Evolutionary conservation across 2,888 invertebrate species (phyloP), one percentile per base, ranked within the genome.

Genomic region (Papilio gigon): DNA sequence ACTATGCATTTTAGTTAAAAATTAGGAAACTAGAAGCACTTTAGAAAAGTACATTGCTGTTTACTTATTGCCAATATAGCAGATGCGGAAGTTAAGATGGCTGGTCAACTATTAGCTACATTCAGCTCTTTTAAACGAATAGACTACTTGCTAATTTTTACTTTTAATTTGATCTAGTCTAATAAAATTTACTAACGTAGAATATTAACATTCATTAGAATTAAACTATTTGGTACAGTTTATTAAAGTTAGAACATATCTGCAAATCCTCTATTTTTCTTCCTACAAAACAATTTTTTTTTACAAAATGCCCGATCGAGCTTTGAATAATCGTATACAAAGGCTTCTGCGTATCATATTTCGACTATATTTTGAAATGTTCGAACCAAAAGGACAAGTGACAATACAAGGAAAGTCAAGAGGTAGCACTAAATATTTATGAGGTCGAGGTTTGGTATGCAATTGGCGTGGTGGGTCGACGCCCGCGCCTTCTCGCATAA

Each of bases 381-480:
- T 67, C n/a, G 72, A 73, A 75, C 81, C 77, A 76, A 80, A 75
- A 73, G 64, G 70, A 76, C 75, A 71, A 72, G 72, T 84, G 79
- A 74, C 80, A 80, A 77, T 81, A 82, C 81, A 86, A 86, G 88
- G 90, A 89, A 89, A 89, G 88, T 86, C 77, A 81, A 82, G 80
- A 76, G 77, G 76, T 77, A 77, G 77, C 75, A 73, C 74, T 87
- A 80, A 85, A 89, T 90, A 89, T 87, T 88, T 86, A 89, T 89
- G 83, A 88, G 84, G 81, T 82, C 76, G 78, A 71, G 75, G 72
- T 73, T 80, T 72, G 81, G 84, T 86, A 89, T 89, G 87, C 88
- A 74, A 77, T 76, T 75, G 78, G 78, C 83, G 84, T 78, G 76
- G 77, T 71, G 82, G 86, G 87, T 86, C 87, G 85, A 82, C 83